Evolutionary conservation across 1,140 invertebrate species (phyloP).

Genomic region (Hyphantria cunea): DNA sequence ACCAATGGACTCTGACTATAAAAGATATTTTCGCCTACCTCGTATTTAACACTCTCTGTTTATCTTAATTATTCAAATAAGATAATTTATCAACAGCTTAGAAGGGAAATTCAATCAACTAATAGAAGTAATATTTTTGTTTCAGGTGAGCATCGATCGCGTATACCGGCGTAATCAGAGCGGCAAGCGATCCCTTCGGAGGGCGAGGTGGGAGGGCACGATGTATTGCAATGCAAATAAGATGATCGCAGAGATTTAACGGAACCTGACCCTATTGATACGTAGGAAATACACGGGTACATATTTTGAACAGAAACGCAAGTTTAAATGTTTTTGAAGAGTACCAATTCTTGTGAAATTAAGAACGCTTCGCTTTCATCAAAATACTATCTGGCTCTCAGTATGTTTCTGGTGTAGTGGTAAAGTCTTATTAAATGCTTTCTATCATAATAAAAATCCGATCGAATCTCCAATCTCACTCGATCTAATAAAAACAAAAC

Average conservation of each 20-base stretch:
- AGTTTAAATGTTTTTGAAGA: background rate
- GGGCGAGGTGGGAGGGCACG: background rate
- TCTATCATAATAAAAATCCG: no score
- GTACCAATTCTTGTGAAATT: background rate
- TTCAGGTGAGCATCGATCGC: background rate
- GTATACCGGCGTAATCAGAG: background rate
- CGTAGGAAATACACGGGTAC: background rate
- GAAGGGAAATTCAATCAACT: conserved; percentile 1
- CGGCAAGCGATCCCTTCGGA: background rate
- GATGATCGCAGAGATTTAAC: conserved; percentile 26
- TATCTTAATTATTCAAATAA: background rate
- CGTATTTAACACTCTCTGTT: no score
- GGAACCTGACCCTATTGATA: conserved; percentile 18
- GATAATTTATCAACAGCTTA: background rate
- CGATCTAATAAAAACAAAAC: no score
- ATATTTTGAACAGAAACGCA: background rate
- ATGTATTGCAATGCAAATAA: conserved; percentile 24
- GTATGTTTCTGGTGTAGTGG: no score
- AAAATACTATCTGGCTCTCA: no score
- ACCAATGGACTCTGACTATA: no score
- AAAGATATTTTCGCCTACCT: no score
- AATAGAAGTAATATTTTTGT: conserved; percentile 1
- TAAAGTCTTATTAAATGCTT: no score
- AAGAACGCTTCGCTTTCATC: no score
- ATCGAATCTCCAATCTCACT: no score